Evolutionary conservation across 2,797 vertebrate species (phyloP).

Genomic region (Leucoraja ocellata): DNA sequence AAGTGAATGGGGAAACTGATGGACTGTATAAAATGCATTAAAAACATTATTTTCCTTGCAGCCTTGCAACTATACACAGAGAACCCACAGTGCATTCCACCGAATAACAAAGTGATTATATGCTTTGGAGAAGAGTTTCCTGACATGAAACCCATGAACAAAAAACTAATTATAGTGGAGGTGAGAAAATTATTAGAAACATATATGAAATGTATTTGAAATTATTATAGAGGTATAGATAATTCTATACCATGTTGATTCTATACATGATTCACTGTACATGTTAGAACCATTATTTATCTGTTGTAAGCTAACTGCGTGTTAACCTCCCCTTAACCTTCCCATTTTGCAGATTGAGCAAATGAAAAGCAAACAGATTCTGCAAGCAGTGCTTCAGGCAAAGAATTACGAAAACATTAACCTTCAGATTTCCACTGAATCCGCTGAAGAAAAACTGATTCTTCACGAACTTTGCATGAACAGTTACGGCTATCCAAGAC

Average conservation of each 20-base stretch:
- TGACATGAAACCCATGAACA: slow-evolving; percentile 65
- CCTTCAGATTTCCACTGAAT: slow-evolving; percentile 64
- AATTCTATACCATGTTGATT: neutral
- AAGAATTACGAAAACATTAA: slow-evolving; percentile 61
- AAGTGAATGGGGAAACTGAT: neutral
- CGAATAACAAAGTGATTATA: slow-evolving; percentile 73
- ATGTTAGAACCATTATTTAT: neutral
- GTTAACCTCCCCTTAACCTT: neutral
- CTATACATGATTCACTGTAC: neutral
- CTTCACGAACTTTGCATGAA: slow-evolving; percentile 76
- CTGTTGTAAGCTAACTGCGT: too few species aligned
- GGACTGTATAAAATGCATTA: neutral
- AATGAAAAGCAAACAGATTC: slow-evolving; percentile 67
- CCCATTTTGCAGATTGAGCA: slow-evolving; percentile 55
- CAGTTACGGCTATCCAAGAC: slow-evolving; percentile 53
- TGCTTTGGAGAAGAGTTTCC: slow-evolving; percentile 95
- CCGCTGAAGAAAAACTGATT: slow-evolving; percentile 74
- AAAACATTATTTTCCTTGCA: slow-evolving; percentile 46
- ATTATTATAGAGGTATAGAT: neutral
- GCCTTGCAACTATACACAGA: slow-evolving; percentile 81
- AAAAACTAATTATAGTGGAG: slow-evolving; percentile 91
- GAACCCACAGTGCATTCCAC: slow-evolving; percentile 67
- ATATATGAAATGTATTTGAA: too few species aligned
- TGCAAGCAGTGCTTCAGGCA: slow-evolving; percentile 65
- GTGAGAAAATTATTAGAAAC: slow-evolving; percentile 49